A percentile compares a stretch with the other conserved stretches of the same genome.
phyloP scores from a whole-genome alignment of 2,888 invertebrate genomes.

The Oscheius sp. region DNA sequence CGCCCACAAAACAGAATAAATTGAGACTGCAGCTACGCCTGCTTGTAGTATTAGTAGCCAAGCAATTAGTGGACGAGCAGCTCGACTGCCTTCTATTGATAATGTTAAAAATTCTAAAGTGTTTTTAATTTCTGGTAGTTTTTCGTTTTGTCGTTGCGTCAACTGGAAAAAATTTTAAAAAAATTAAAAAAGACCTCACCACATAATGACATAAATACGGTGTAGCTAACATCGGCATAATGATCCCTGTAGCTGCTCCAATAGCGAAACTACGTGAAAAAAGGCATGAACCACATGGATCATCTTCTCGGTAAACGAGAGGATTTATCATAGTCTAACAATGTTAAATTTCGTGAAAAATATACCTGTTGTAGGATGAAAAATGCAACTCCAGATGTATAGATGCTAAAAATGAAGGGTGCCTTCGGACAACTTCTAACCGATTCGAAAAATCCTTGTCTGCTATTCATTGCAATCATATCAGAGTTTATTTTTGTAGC shows the following conservation, averaged over 20 bases:
- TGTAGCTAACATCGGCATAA: slow-evolving; percentile 58
- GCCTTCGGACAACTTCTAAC: slow-evolving; percentile 55
- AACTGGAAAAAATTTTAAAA: slow-evolving; percentile 16
- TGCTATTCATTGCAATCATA: slow-evolving; percentile 53
- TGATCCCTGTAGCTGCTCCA: slow-evolving; percentile 50
- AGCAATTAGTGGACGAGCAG: slow-evolving; percentile 40
- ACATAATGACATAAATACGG: slow-evolving; percentile 62
- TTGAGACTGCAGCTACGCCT: slow-evolving; percentile 46
- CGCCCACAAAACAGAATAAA: slow-evolving; percentile 62
- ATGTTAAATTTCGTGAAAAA: neutral
- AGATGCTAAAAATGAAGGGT: slow-evolving; percentile 58
- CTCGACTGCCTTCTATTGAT: slow-evolving; percentile 36
- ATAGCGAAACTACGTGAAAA: slow-evolving; percentile 44
- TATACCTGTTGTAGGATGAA: slow-evolving; percentile 54
- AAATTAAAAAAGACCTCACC: slow-evolving; percentile 33
- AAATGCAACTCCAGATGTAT: slow-evolving; percentile 57
- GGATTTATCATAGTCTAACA: slow-evolving; percentile 26
- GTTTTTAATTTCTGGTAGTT: slow-evolving; percentile 38
- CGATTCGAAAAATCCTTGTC: slow-evolving; percentile 49
- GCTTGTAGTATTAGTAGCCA: slow-evolving; percentile 47
- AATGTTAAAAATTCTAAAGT: slow-evolving; percentile 49
- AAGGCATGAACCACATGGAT: slow-evolving; percentile 48
- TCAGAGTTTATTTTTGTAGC: slow-evolving; percentile 62
- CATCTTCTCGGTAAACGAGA: slow-evolving; percentile 39
- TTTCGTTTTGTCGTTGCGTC: slow-evolving; percentile 31